A percentile compares a stretch with the other conserved stretches of the same genome.
These are phyloP conservation scores for Drosophila serrata DNA, from an alignment of 1,140 invertebrate species.

Conservation along the genomic window DNA sequence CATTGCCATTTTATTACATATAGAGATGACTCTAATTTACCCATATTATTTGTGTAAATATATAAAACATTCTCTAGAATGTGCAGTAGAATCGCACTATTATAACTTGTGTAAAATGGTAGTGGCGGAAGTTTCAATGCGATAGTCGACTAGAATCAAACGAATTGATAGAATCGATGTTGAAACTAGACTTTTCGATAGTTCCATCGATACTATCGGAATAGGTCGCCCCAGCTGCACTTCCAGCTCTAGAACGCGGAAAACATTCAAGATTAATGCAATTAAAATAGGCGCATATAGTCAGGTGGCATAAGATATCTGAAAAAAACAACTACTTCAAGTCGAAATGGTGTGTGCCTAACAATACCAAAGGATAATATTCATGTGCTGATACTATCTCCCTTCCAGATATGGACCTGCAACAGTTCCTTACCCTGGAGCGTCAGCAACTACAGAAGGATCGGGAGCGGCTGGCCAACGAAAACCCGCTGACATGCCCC, in stretches of 20 bases:
- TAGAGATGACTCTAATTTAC: no score
- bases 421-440: constrained; percentile 62
- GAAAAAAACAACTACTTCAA: background rate
- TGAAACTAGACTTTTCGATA: no score
- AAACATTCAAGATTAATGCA: constrained; percentile 35
- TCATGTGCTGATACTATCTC: background rate
- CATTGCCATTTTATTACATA: no score
- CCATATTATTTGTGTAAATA: background rate
- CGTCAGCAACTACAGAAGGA: constrained; percentile 64
- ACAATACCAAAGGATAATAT: background rate
- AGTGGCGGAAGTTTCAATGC: background rate
- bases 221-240: background rate
- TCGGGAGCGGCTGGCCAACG: constrained; percentile 47
- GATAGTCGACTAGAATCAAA: background rate
- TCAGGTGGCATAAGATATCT: background rate
- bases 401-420: constrained; percentile 56
- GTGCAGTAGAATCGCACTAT: background rate
- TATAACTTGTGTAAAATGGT: background rate
- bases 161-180: background rate
- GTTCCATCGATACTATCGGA: background rate
- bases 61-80: background rate
- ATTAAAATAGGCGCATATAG: background rate
- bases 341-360: constrained; percentile 5
- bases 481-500: constrained; percentile 41
- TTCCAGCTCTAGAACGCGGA: constrained; percentile 31